Evolutionary conservation across 2,797 vertebrate genomes (phyloP), one percentile per base, ranked within the genome.

Genomic region (Enteromius afrohamiltoni): DNA sequence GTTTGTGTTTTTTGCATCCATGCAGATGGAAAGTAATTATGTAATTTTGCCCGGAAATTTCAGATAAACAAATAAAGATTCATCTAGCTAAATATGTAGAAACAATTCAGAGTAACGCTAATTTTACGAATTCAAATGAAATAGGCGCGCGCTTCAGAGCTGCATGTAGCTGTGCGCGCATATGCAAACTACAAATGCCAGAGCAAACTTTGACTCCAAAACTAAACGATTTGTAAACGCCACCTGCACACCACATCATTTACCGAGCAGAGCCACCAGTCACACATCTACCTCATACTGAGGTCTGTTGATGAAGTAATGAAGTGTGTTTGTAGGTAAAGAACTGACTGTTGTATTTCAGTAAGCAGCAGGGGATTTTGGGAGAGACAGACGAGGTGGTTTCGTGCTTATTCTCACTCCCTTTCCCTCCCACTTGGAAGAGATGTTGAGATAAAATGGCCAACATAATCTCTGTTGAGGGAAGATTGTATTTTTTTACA

Each of bases 291-390:
- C 53, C 74, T 11, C 74, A 64, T 4, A n/a, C 53, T 71, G 65
- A 26, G 68, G 76, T 64, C 69, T 78, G 29, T 53, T 64, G 71
- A 11, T 8, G 6, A 77, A 40, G 76, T 64, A 65, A 11, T 8
- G 6, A 77, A 40, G 76, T 65, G 70, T 82, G 79, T 77, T 34
- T 62, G 62, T 55, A 68, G 87, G 47, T 53, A 69, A 19, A 51
- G 49, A 79, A 40, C 47, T 13, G 14, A 23, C 21, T 68, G 31
- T 40, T 70, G 49, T 9, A 29, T 58, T 70, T 67, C 87, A 77
- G 47, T 23, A 80, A 87, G 86, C 89, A 89, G 86, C 89, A 85
- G 87, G 83, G 87, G 74, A 86, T 69, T 91, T 87, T 85, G 88
- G 83, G 85, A 34, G 89, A 88, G 58, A 84, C 83, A 87, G 85